Base-by-base conservation (phyloP, 2,797 vertebrate genomes). In the Hypotaenidia philippensis region DNA sequence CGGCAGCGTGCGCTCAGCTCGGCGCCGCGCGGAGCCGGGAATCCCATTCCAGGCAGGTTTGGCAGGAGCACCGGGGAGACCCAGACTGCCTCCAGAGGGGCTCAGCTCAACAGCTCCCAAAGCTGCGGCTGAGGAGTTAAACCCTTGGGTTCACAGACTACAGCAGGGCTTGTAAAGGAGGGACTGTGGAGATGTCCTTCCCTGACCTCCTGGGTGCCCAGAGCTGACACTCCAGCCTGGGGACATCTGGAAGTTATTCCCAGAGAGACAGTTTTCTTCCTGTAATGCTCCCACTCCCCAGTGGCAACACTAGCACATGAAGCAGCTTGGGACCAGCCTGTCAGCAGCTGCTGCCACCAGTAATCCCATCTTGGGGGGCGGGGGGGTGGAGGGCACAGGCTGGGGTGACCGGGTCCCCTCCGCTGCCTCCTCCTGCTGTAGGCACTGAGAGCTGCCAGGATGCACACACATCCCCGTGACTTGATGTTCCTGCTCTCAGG, bases 1-100 rank as follows among this genome's bases (percentile, higher is more conserved):
- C 0, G 9, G 27, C 15, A 23, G 0, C 0, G 10, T 2, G 36
- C 1, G n/a, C 8, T 53, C 13, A 27, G 78, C 57, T 19, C 2
- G 0, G 44, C 15, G 65, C 17, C 27, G 3, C 27, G n/a, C 6
- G 6, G 21, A 38, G 36, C 8, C 23, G 2, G 9, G 13, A 40
- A 22, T 63, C 22, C 21, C 10, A 0, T 20, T 69, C 34, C 3
- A 0, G 1, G 2, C 41, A 21, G 78, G 56, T 55, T n/a, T 7
- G 31, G 3, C 5, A 3, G 80, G 34, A 32, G 25, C 14, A 0
- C 0, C 27, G 31, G 36, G 70, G 78, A 72, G 12, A 21, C 19
- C 6, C 77, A 45, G 50, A 27, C 53, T 5, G 7, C 18, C n/a
- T 27, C n/a, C 59, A 0, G 0, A 36, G 45, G 40, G 53, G 40